Evolutionary conservation across 1,140 invertebrate genomes (phyloP).

Genomic region (Aleiodes sp.): DNA sequence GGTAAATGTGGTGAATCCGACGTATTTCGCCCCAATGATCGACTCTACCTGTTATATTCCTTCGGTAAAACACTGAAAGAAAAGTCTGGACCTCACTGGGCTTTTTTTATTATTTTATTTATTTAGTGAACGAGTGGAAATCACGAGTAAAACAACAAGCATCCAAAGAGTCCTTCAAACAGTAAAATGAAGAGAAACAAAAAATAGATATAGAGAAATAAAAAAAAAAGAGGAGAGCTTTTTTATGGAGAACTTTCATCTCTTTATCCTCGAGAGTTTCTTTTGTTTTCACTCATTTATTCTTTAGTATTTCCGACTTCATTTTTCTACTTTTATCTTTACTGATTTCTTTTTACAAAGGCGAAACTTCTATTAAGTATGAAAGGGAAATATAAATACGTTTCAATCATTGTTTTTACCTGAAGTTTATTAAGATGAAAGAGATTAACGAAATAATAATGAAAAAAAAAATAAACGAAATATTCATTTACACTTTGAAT

Average conservation of each 20-base stretch:
- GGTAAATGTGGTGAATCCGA: background rate
- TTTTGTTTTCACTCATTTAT: background rate
- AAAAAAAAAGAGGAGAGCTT: too few species aligned
- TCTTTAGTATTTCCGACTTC: background rate
- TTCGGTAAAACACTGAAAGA: background rate
- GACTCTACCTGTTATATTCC: background rate
- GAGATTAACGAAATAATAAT: too few species aligned
- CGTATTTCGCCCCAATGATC: background rate
- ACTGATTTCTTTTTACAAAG: background rate
- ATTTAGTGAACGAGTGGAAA: background rate
- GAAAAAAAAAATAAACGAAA: too few species aligned
- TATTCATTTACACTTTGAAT: too few species aligned
- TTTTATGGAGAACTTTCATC: conserved; percentile 1
- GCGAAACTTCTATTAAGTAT: background rate
- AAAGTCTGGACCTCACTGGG: conserved; percentile 3
- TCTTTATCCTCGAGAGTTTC: background rate
- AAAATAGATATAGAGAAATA: background rate
- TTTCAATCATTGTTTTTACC: too few species aligned
- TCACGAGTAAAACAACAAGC: conserved; percentile 3
- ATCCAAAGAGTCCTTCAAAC: background rate
- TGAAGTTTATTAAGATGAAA: too few species aligned
- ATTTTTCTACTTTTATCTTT: conserved; percentile 2
- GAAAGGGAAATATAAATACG: too few species aligned
- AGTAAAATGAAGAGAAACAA: too few species aligned
- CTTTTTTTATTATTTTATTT: too few species aligned